Evolutionary conservation across 2,888 invertebrate genomes (phyloP).

Genomic region (Catocala sponsa): DNA sequence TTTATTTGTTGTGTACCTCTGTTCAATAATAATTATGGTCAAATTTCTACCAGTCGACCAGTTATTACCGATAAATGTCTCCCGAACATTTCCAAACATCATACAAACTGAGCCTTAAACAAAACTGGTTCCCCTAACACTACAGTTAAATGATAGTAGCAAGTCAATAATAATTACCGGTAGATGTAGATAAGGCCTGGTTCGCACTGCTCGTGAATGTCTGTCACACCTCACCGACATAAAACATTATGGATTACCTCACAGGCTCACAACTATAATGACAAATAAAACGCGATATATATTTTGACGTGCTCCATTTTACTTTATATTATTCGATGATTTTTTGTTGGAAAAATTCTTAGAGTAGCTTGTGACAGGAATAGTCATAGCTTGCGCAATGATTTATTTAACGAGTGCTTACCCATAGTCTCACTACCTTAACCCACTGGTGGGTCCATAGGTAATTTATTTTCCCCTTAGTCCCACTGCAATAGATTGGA

Average conservation of each 20-base stretch:
- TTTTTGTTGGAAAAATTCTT: slow-evolving; percentile 4
- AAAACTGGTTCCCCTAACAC: slow-evolving; percentile 48
- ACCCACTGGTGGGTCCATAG: too few relatives aligned
- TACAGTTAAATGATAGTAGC: slow-evolving; percentile 46
- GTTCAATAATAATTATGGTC: too few relatives aligned
- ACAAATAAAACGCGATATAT: slow-evolving; percentile 9
- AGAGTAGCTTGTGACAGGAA: slow-evolving; percentile 8
- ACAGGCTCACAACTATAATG: slow-evolving; percentile 13
- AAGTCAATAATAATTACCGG: slow-evolving; percentile 54
- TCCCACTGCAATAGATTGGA: too few relatives aligned
- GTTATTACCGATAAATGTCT: neutral
- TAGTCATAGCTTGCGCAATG: neutral
- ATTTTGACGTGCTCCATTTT: slow-evolving; percentile 13
- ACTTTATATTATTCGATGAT: slow-evolving; percentile 3
- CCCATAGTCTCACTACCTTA: too few relatives aligned
- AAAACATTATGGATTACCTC: slow-evolving; percentile 14
- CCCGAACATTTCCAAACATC: neutral
- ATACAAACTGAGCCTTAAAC: slow-evolving; percentile 37
- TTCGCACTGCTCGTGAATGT: slow-evolving; percentile 41
- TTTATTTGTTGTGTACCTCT: too few relatives aligned
- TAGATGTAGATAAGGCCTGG: slow-evolving; percentile 52
- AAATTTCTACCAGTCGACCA: too few relatives aligned
- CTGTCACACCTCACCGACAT: slow-evolving; percentile 36
- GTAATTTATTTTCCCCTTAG: too few relatives aligned
- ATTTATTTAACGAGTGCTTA: too few relatives aligned